Conservation (phyloP, 2,113 vertebrate genomes). For the Acanthochromis polyacanthus region DNA sequence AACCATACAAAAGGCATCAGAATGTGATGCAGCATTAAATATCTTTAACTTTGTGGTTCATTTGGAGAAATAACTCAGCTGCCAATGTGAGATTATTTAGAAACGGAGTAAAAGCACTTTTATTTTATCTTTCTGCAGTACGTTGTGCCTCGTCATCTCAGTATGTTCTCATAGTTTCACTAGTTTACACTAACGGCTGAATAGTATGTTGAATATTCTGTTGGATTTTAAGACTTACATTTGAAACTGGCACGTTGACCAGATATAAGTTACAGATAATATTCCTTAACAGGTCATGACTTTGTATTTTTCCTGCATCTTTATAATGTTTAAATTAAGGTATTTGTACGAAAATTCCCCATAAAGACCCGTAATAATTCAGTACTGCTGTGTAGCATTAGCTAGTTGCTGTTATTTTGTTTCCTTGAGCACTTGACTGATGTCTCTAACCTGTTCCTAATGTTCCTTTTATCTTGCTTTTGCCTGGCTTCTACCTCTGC, state of each 20-base stretch:
- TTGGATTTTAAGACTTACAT: slow-evolving; percentile 25
- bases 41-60: neutral
- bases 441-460: slow-evolving; percentile 21
- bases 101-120: slow-evolving; percentile 3
- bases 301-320: too few relatives aligned
- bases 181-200: slow-evolving; percentile 1
- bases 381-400: slow-evolving; percentile 5
- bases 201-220: slow-evolving; percentile 7
- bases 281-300: neutral
- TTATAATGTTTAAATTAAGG: too few relatives aligned
- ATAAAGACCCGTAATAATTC: neutral
- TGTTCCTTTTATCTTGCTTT: slow-evolving; percentile 17
- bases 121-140: neutral
- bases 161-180: neutral
- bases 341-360: too few relatives aligned
- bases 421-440: slow-evolving; percentile 7
- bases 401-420: neutral
- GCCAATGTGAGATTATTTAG: slow-evolving; percentile 59
- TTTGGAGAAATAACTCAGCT: slow-evolving; percentile 23
- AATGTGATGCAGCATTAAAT: neutral
- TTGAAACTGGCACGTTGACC: neutral
- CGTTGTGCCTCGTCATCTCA: neutral
- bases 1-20: neutral
- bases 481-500: slow-evolving; percentile 35
- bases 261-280: fast-evolving